Conservation (phyloP, 1,140 invertebrate genomes). For the Drosophila equinoxialis region DNA sequence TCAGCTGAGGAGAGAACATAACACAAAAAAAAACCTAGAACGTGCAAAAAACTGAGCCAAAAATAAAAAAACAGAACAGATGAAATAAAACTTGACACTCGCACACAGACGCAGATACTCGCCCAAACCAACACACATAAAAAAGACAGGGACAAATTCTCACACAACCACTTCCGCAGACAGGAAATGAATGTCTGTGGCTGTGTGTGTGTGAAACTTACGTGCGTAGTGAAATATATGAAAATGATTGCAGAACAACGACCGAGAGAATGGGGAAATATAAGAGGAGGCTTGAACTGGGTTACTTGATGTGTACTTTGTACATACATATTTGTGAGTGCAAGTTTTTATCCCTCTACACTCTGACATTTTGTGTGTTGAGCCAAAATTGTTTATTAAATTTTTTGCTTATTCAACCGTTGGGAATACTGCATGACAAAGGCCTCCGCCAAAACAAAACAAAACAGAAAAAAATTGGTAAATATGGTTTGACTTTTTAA, state of each 20-base stretch:
- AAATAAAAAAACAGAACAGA: constrained; percentile 20
- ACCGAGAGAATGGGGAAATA: not conserved
- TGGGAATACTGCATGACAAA: constrained; percentile 17
- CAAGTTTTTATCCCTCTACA: not conserved
- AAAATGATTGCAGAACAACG: constrained; percentile 3
- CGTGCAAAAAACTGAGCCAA: constrained; percentile 46
- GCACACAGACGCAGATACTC: constrained; percentile 1
- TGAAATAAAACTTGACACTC: constrained; percentile 55
- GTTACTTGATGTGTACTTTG: constrained; percentile 5
- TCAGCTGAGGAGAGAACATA: constrained; percentile 40
- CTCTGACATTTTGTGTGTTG: not conserved
- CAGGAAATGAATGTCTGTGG: constrained; percentile 58
- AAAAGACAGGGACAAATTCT: constrained; percentile 9
- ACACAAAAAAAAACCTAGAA: constrained; percentile 44
- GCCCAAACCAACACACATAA: not conserved
- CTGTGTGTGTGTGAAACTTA: constrained; percentile 44
- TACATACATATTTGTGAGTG: constrained; percentile 13
- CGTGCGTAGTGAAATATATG: constrained; percentile 47
- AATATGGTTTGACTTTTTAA: not conserved
- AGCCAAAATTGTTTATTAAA: constrained; percentile 41
- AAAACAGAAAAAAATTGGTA: not conserved
- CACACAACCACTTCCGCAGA: constrained; percentile 39
- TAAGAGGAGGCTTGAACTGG: not conserved
- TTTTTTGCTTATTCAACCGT: constrained; percentile 30
- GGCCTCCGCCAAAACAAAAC: constrained; percentile 1